Evolutionary conservation across 2,797 vertebrate genomes (phyloP).

Genomic region (Vespertilio murinus): DNA sequence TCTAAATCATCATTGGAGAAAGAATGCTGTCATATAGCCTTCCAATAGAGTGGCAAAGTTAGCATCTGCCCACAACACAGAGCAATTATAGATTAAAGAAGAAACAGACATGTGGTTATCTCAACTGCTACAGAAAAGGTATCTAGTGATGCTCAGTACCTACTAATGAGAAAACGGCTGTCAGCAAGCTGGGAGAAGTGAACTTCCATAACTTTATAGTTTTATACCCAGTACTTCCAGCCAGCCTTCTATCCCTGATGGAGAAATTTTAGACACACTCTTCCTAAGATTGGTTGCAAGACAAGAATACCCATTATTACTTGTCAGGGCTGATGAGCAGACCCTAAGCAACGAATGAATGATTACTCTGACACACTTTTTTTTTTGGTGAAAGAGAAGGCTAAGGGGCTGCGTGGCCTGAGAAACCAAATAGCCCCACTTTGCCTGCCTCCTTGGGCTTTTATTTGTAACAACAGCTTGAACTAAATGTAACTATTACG

Average conservation of each 20-base stretch:
- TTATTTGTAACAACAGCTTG: too few species aligned
- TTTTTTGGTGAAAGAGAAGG: too few species aligned
- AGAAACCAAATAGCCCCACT: too few species aligned
- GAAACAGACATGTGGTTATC: neutral
- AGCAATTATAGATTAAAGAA: neutral
- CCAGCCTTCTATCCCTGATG: neutral
- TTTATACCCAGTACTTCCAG: neutral
- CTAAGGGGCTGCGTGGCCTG: too few species aligned
- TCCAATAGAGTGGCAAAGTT: accelerated
- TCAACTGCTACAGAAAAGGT: neutral
- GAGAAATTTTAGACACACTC: neutral
- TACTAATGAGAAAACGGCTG: neutral
- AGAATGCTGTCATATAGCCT: accelerated
- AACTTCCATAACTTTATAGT: too few species aligned
- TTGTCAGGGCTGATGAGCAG: too few species aligned
- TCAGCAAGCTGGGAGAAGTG: neutral
- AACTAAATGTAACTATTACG: too few species aligned
- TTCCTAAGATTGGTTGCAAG: neutral
- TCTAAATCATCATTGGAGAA: neutral
- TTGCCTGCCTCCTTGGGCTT: too few species aligned
- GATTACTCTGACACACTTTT: too few species aligned
- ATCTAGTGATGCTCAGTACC: neutral
- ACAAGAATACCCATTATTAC: neutral
- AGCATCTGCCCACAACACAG: neutral
- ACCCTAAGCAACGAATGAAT: too few species aligned